phyloP scores from a whole-genome alignment of 2,797 vertebrate genomes.

The Bradypodion ventrale region DNA sequence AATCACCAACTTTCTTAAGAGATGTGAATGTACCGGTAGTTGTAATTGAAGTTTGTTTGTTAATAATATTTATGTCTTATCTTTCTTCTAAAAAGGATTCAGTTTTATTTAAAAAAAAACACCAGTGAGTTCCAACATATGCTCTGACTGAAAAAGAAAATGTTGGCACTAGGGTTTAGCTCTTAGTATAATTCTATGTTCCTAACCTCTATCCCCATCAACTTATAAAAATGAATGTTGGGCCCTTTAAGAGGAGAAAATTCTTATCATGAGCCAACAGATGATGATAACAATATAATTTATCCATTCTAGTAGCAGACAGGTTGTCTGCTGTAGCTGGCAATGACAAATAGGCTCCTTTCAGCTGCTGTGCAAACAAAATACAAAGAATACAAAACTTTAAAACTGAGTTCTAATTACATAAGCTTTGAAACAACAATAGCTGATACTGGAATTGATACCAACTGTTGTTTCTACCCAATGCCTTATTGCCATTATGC shows the following conservation, averaged over 20 bases:
- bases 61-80: no score
- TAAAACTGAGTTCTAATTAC: neutral
- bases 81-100: no score
- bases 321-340: neutral
- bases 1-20: no score
- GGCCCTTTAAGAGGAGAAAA: neutral
- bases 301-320: neutral
- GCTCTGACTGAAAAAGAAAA: slow-evolving; percentile 4
- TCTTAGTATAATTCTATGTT: neutral
- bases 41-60: no score
- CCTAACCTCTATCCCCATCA: neutral
- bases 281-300: neutral
- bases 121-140: slow-evolving; percentile 16
- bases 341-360: neutral
- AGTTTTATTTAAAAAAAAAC: no score
- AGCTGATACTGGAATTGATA: neutral
- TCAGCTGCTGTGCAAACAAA: neutral
- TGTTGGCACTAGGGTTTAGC: neutral
- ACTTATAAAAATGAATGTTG: neutral
- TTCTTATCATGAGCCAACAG: neutral
- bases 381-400: neutral
- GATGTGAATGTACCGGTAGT: no score
- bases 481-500: no score
- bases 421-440: neutral
- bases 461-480: neutral